Percentiles rank a stretch among this genome's conserved stretches.
These are phyloP conservation scores for Pteropus alecto DNA, from an alignment of 2,113 vertebrate species.

Conservation along the genomic window DNA sequence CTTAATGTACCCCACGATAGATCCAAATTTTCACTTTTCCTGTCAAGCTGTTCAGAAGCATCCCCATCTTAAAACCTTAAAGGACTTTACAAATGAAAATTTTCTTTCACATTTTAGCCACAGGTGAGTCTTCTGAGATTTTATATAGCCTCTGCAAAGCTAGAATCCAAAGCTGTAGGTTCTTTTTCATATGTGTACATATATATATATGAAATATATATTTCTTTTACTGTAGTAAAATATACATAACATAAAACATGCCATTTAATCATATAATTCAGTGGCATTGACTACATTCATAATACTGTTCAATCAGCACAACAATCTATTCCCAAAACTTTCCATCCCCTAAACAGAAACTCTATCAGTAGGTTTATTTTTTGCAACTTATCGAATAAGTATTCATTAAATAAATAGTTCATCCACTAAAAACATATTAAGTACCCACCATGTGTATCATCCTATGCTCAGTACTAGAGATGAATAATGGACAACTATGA, in stretches of 20 bases:
- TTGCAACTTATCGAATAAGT: neutral
- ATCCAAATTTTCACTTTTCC: constrained; percentile 32
- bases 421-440: neutral
- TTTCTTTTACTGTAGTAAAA: constrained; percentile 13
- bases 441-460: neutral
- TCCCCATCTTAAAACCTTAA: neutral
- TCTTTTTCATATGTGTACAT: neutral
- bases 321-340: neutral
- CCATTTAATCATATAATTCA: neutral
- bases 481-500: neutral
- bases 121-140: neutral
- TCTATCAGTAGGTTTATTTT: neutral
- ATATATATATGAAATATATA: neutral
- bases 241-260: neutral
- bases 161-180: neutral
- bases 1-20: neutral
- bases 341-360: neutral
- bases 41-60: constrained; percentile 30
- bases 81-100: neutral
- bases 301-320: neutral
- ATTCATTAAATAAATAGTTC: neutral
- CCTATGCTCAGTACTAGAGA: neutral
- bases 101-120: constrained; percentile 18
- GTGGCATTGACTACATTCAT: neutral
- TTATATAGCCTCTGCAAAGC: neutral